These are phyloP conservation scores for Phenganax subtilis DNA, from an alignment of 92 coral and sea anemone species.

Conservation along the genomic window DNA sequence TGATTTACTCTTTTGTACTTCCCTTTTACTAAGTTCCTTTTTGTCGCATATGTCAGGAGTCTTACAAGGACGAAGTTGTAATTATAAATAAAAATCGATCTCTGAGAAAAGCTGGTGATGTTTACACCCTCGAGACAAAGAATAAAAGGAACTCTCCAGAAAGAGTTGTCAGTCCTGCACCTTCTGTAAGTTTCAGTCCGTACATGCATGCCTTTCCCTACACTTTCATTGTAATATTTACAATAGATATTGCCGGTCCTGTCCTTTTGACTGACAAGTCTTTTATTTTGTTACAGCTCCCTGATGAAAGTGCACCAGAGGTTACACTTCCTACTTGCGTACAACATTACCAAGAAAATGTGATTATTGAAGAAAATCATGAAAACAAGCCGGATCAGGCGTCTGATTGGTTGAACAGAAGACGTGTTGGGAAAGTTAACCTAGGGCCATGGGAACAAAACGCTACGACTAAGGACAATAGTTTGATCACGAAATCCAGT, in stretches of 20 bases:
- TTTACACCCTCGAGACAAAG: constrained; percentile 6
- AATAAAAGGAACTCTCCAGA: background rate
- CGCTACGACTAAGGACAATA: background rate
- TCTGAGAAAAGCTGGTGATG: background rate
- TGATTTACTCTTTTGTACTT: too few species aligned
- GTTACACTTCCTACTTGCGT: background rate
- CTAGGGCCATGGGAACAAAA: constrained; percentile 24
- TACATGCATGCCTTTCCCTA: too few species aligned
- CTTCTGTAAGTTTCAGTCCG: too few species aligned
- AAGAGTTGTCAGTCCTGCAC: background rate
- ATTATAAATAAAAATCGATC: constrained; percentile 6
- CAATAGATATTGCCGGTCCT: background rate
- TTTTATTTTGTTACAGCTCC: constrained; percentile 6
- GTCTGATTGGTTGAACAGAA: background rate
- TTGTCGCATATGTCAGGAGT: background rate
- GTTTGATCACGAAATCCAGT: background rate
- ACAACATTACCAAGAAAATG: background rate
- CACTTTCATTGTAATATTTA: background rate
- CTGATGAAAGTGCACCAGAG: background rate
- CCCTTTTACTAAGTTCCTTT: too few species aligned
- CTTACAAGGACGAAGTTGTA: background rate
- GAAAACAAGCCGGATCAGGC: background rate
- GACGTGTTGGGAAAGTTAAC: constrained; percentile 20
- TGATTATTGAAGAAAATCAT: constrained; percentile 2
- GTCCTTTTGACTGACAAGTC: background rate